Evolutionary conservation across 2,113 vertebrate genomes (phyloP), one percentile per base, ranked within the genome.

Genomic region (Vidua chalybeata): DNA sequence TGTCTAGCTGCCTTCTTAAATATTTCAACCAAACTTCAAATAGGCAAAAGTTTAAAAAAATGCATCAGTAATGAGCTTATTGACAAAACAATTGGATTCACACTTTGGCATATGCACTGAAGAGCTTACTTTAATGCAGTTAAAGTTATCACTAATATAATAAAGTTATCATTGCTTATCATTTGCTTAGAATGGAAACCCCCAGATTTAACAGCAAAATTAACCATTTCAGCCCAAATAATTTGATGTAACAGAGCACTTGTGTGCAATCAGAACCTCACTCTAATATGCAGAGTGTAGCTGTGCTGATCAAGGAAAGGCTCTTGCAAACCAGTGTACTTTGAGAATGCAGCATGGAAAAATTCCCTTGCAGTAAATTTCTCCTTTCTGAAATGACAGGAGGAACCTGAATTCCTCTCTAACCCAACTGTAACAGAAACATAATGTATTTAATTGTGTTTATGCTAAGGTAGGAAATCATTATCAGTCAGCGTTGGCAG

Each of bases 211-310:
- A 64, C n/a, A 86, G 52, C 5, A 87, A 82, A 64, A 64, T 8
- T 6, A 74, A 45, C n/a, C 6, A 20, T 46, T 90, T 86, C n/a
- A 61, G 11, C 27, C 52, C n/a, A 55, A 77, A 74, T 8, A 63
- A 41, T 59, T 28, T 43, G 19, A 52, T 62, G 20, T 35, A 45
- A 45, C 6, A 28, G 56, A 81, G 52, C 17, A 43, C 13, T 45
- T 28, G 8, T 0, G 1, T 13, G 27, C 66, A 62, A 5, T 23
- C 3, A 35, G 35, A 2, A 2, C 28, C 37, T 84, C 35, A 19
- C 37, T 78, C 39, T 21, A 4, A 61, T 24, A 49, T 7, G 10
- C 43, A 75, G 41, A 26, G 56, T 61, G 48, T 24, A 63, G 59
- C 52, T 73, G 41, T 43, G 35, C 51, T 59, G 54, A 33, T n/a